phyloP scores from a whole-genome alignment of 2,113 vertebrate species.

The Fulica atra region DNA sequence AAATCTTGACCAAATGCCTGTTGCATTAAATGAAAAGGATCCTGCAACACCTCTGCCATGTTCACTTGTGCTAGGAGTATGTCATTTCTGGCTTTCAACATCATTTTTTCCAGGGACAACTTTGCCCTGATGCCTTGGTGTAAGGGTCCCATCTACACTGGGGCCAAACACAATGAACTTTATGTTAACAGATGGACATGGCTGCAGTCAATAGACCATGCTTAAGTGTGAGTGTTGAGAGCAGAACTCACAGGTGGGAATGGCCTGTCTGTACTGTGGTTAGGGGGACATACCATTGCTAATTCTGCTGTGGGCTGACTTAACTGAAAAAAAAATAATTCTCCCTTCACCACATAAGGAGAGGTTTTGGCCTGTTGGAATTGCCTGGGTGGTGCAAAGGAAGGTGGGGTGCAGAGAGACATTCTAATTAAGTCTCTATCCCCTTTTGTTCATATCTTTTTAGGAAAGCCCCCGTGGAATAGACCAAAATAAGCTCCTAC shows the following conservation, averaged over 20 bases:
- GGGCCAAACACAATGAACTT: conserved; percentile 11
- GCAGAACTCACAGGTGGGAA: conserved; percentile 65
- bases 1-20: neutral
- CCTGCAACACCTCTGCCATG: neutral
- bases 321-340: conserved; percentile 56
- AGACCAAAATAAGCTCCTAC: conserved; percentile 66
- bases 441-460: conserved; percentile 67
- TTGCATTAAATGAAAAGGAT: neutral
- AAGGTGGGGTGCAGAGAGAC: conserved; percentile 50
- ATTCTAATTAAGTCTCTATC: conserved; percentile 71
- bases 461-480: conserved; percentile 62
- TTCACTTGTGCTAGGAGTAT: neutral
- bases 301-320: conserved; percentile 61
- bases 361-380: conserved; percentile 55
- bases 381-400: conserved; percentile 61
- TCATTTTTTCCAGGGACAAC: neutral
- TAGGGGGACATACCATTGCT: conserved; percentile 63
- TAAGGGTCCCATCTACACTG: neutral
- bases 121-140: neutral
- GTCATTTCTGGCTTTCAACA: neutral
- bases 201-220: neutral
- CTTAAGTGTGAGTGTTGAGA: conserved; percentile 31
- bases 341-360: conserved; percentile 57
- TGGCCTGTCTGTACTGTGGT: conserved; percentile 62
- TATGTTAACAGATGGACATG: conserved; percentile 28